Evolutionary conservation across 53 echinoderm and acorn worm species (phyloP).

Genomic region (Actinopyga echinites): DNA sequence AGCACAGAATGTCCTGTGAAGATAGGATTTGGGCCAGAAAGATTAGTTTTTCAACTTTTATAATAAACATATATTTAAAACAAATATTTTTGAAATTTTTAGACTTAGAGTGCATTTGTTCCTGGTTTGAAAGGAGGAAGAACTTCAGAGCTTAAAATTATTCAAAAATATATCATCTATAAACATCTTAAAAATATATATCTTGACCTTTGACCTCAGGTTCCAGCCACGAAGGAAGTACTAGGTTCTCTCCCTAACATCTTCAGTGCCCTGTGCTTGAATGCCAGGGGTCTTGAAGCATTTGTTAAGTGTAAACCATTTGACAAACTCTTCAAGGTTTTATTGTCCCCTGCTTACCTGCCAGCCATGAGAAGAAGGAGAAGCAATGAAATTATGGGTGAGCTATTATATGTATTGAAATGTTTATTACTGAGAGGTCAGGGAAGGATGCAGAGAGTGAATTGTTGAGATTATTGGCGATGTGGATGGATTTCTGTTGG

Average conservation of each 20-base stretch:
- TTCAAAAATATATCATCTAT: not conserved
- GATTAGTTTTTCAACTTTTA: no score
- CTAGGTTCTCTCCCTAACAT: conserved; percentile 96
- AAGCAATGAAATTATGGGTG: conserved; percentile 53
- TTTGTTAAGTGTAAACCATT: conserved; percentile 97
- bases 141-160: no score
- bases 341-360: conserved; percentile 91
- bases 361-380: conserved; percentile 94
- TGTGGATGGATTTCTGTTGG: no score
- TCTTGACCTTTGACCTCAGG: conserved; percentile 45
- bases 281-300: conserved; percentile 89
- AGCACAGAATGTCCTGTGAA: no score
- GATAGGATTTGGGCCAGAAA: no score
- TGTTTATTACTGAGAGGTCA: no score
- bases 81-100: no score
- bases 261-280: conserved; percentile 96
- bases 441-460: no score
- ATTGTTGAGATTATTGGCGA: no score
- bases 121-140: no score
- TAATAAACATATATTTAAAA: no score
- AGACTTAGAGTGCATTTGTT: no score
- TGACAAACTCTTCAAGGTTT: conserved; percentile 98
- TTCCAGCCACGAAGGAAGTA: conserved; percentile 97
- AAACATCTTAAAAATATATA: not conserved
- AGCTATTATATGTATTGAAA: not conserved